A percentile compares a stretch with the other conserved stretches of the same genome.
Conservation (phyloP, 2,888 invertebrate genomes). For the Meloe dianella region DNA sequence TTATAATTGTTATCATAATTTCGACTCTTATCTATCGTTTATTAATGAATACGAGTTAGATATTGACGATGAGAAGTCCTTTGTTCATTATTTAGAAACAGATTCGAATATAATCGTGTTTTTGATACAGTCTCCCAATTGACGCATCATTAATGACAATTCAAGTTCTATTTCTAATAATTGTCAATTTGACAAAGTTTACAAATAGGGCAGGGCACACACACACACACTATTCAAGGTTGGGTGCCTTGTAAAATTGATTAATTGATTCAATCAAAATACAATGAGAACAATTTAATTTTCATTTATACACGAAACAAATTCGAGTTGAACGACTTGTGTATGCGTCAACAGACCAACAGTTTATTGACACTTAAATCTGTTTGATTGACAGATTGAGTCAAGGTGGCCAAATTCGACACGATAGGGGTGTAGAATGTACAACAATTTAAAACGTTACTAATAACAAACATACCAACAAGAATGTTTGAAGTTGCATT, state of each 20-base stretch:
- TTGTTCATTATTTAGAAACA: neutral
- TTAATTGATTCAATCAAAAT: too few relatives aligned
- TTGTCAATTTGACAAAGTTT: neutral
- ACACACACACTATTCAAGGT: too few relatives aligned
- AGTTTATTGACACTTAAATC: too few relatives aligned
- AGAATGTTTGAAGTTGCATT: conserved; percentile 23
- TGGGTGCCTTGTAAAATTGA: neutral
- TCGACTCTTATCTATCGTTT: neutral
- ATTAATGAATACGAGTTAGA: neutral
- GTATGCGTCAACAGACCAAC: too few relatives aligned
- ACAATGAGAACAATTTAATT: too few relatives aligned
- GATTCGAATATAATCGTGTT: neutral
- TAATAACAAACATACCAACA: conserved; percentile 13
- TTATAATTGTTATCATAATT: neutral
- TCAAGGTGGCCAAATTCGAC: too few relatives aligned
- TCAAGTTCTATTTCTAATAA: neutral
- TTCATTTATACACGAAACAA: too few relatives aligned
- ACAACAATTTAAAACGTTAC: too few relatives aligned
- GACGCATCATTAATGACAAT: neutral
- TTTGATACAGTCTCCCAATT: neutral
- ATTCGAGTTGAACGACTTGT: too few relatives aligned
- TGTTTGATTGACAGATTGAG: too few relatives aligned
- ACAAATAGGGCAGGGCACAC: neutral
- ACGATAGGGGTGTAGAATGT: too few relatives aligned
- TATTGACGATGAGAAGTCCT: neutral